Base-by-base conservation (phyloP, 2,797 vertebrate species). In the Antrozous pallidus region DNA sequence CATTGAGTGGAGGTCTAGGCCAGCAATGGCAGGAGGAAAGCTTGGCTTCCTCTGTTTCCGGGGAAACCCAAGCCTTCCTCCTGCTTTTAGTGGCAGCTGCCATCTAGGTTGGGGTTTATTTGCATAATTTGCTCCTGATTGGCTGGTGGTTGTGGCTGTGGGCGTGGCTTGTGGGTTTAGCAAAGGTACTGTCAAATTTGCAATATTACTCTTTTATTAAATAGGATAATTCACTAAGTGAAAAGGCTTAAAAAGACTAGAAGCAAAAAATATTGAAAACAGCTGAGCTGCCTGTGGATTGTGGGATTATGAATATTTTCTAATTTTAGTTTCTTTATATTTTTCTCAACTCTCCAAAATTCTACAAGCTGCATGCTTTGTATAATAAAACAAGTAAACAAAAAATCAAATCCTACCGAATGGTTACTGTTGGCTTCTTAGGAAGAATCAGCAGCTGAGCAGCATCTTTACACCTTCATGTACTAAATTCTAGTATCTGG, bases 361-460 rank as follows among this genome's bases (percentile, higher is more conserved):
- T 84, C 47, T 73, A 77, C 36, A 61, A 73, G 90, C 24, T 63
- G 5, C 36, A 80, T 70, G 17, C 17, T 63, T 58, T 96, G 90
- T 33, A 77, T 85, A 56, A 86, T 74, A 81, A 88, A 75, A 80
- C n/a, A 88, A 73, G n/a, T 61, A 56, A 94, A 88, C 67, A 93
- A 38, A 40, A 51, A 65, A 63, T 86, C 28, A 71, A 81, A 47
- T 58, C 20, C 28, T 18, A 75, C 13, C 36, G 24, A 67, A 71
- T 61, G 36, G 45, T 31, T 69, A 58, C 8, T 42, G 14, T n/a
- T 75, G 22, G 38, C 42, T 93, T 78, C 28, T 78, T 70, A 36
- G 17, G 20, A 26, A 14, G 10, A 40, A 24, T 9, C 13, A 63
- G 20, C 11, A n/a, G 54, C 36, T 26, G 4, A 61, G 31, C 0